Evolutionary conservation across 2,797 vertebrate species (phyloP).

Genomic region (Lagorchestes hirsutus): DNA sequence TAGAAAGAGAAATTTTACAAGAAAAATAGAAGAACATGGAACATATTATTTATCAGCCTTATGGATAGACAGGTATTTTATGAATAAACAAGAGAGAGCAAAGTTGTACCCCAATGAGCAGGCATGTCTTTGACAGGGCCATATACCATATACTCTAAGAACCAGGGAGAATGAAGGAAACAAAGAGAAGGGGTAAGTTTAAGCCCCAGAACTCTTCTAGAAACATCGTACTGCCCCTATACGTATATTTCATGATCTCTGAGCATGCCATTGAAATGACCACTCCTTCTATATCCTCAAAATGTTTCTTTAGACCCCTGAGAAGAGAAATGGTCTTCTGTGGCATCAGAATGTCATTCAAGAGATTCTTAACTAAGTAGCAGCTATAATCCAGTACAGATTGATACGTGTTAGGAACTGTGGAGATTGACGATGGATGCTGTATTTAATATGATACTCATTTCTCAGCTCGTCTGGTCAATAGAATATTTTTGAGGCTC

Average conservation of each 20-base stretch:
- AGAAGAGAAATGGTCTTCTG: background rate
- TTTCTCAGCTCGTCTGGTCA: background rate
- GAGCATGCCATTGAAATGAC: background rate
- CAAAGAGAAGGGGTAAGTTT: background rate
- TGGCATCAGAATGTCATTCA: background rate
- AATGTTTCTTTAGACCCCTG: background rate
- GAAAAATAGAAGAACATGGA: too few relatives aligned
- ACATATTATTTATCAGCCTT: too few relatives aligned
- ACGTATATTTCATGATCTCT: background rate
- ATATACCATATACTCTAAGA: background rate
- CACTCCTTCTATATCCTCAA: background rate
- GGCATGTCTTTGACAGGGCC: background rate
- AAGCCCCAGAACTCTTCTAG: background rate
- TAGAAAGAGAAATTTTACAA: too few relatives aligned
- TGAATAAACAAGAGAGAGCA: too few relatives aligned
- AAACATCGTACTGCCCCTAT: background rate
- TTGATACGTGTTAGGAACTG: background rate
- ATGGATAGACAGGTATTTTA: too few relatives aligned
- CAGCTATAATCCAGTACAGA: background rate
- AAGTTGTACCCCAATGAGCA: background rate
- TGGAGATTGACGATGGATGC: background rate
- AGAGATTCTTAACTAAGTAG: background rate
- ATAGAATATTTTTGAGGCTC: background rate
- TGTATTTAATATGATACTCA: background rate
- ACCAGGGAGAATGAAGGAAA: background rate